Percentiles rank a stretch among this genome's conserved stretches.
Evolutionary conservation across 2,797 vertebrate species (phyloP).

Genomic region (Halcyon badia): DNA sequence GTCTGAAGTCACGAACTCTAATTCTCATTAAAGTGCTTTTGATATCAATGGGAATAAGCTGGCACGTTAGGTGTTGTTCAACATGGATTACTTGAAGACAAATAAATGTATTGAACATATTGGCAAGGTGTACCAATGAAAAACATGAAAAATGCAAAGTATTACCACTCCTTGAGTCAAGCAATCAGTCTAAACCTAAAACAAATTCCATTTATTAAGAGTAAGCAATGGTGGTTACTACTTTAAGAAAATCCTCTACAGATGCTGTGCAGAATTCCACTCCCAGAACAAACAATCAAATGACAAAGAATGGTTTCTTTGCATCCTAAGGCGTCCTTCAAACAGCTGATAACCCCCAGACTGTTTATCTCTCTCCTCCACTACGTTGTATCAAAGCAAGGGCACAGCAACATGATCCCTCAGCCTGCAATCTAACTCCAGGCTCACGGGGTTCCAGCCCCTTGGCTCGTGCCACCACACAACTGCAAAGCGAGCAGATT

Average conservation of each 20-base stretch:
- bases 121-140: not conserved
- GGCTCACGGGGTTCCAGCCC: not conserved
- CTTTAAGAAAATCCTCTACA: not conserved
- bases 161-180: not conserved
- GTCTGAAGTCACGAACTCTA: not conserved
- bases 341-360: not conserved
- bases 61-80: not conserved
- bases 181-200: not conserved
- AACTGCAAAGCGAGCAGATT: not conserved
- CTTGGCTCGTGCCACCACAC: not conserved
- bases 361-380: not conserved
- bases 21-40: too few species aligned
- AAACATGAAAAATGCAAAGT: not conserved
- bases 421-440: not conserved
- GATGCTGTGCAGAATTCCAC: not conserved
- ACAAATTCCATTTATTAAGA: not conserved
- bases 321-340: not conserved
- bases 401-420: not conserved
- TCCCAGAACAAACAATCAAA: not conserved
- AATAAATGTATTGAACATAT: not conserved
- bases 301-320: not conserved
- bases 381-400: accelerated
- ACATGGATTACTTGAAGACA: not conserved
- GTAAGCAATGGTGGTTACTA: not conserved
- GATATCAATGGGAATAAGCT: not conserved